Conservation (phyloP, 2,888 invertebrate species). For the Oxyteleia sp. region DNA sequence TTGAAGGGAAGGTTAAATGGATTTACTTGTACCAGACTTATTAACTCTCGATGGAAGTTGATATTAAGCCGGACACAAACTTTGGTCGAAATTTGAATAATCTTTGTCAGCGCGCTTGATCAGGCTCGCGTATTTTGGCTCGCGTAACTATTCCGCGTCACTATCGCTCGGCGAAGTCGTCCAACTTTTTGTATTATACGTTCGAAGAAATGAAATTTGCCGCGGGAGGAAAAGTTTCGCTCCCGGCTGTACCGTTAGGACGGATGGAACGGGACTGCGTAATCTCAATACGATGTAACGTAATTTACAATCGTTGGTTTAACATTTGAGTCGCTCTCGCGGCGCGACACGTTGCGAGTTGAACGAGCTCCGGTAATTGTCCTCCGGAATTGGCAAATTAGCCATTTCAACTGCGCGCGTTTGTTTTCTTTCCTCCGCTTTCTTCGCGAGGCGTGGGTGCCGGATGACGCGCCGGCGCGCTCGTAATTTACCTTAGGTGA, state of each 20-base stretch:
- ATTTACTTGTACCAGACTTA: conserved; percentile 85
- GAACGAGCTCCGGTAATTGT: too few relatives aligned
- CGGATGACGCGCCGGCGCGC: too few relatives aligned
- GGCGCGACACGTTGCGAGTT: too few relatives aligned
- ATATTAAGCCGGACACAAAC: conserved; percentile 83
- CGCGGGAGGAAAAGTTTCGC: conserved; percentile 31
- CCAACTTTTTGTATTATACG: conserved; percentile 60
- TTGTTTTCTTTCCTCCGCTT: too few relatives aligned
- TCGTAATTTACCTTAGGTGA: too few relatives aligned
- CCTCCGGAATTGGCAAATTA: too few relatives aligned
- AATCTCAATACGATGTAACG: conserved; percentile 47
- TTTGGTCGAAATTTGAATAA: conserved; percentile 75
- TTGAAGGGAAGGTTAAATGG: conserved; percentile 79
- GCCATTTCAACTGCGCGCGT: too few relatives aligned
- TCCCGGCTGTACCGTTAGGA: not conserved
- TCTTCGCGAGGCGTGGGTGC: too few relatives aligned
- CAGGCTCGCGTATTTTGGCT: conserved; percentile 43
- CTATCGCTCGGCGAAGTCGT: too few relatives aligned
- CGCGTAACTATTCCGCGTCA: conserved; percentile 44
- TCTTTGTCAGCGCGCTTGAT: conserved; percentile 69
- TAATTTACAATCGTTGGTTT: conserved; percentile 51
- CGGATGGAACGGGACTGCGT: not conserved
- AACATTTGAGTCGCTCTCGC: too few relatives aligned
- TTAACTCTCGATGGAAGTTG: conserved; percentile 85
- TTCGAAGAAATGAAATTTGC: conserved; percentile 59